These are phyloP conservation scores for Entosphenus tridentatus DNA, from an alignment of 2,113 vertebrate genomes.

Conservation along the genomic window DNA sequence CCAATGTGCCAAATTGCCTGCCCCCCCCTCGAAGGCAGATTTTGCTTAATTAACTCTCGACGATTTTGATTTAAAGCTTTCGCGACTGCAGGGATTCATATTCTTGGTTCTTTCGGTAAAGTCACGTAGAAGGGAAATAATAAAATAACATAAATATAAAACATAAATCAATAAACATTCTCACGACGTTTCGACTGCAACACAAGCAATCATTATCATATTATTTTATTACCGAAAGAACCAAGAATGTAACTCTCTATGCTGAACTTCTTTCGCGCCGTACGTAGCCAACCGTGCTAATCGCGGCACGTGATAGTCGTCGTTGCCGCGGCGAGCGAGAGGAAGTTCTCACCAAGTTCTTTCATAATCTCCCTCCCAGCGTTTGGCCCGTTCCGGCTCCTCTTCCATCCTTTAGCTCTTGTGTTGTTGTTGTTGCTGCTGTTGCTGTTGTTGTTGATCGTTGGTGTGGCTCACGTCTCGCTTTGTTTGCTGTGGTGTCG, in stretches of 20 bases:
- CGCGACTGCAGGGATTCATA: no score
- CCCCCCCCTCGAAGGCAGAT: background rate
- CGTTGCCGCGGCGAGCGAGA: background rate
- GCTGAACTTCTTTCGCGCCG: fast-evolving
- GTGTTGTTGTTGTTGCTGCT: background rate
- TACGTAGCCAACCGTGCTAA: background rate
- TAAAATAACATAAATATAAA: no score
- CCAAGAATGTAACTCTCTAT: fast-evolving
- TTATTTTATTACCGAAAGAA: constrained; percentile 1
- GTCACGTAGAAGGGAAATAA: no score
- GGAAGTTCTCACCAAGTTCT: constrained; percentile 44
- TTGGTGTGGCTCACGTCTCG: no score
- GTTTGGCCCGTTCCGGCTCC: constrained; percentile 69
- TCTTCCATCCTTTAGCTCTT: constrained; percentile 43
- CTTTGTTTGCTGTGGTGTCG: no score
- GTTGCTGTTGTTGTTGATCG: no score
- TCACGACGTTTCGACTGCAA: no score
- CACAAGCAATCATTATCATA: background rate
- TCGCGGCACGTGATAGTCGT: background rate
- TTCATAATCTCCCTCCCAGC: constrained; percentile 97
- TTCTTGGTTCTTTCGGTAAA: no score
- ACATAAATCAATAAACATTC: no score
- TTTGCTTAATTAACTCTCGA: background rate
- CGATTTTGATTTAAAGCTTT: no score
- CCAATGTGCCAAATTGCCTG: no score